Percentiles rank a stretch among this genome's conserved stretches.
Evolutionary conservation across 2,797 vertebrate genomes (phyloP).

Genomic region (Hemitrygon akajei): DNA sequence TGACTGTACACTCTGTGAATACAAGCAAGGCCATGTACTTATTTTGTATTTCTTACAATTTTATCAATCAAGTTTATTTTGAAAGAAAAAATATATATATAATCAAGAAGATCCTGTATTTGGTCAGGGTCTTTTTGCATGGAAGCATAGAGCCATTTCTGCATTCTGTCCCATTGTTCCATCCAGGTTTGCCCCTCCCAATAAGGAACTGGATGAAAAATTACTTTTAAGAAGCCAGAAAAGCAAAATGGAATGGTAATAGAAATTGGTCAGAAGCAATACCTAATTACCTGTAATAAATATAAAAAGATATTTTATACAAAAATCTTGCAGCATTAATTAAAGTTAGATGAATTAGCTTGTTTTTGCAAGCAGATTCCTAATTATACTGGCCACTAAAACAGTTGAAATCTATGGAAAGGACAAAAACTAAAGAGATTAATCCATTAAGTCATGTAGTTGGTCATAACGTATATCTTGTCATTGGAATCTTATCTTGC

Average conservation of each 20-base stretch:
- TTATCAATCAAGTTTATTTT: no score
- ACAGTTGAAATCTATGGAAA: not conserved
- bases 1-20: no score
- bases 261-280: not conserved
- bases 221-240: not conserved
- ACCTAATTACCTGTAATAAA: not conserved
- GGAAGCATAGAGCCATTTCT: not conserved
- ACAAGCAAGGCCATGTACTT: no score
- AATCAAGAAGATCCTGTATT: not conserved
- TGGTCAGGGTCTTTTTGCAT: not conserved
- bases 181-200: not conserved
- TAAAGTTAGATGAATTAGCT: not conserved
- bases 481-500: not conserved
- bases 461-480: not conserved
- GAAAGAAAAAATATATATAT: no score
- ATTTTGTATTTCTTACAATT: no score
- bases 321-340: not conserved
- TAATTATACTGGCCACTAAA: not conserved
- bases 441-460: not conserved
- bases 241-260: not conserved
- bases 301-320: not conserved
- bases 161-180: not conserved
- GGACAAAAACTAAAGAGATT: not conserved
- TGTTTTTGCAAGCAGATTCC: not conserved
- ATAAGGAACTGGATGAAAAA: not conserved